Evolutionary conservation across 2,888 invertebrate genomes (phyloP), one percentile per base, ranked within the genome.

Genomic region (Tineola bisselliella): DNA sequence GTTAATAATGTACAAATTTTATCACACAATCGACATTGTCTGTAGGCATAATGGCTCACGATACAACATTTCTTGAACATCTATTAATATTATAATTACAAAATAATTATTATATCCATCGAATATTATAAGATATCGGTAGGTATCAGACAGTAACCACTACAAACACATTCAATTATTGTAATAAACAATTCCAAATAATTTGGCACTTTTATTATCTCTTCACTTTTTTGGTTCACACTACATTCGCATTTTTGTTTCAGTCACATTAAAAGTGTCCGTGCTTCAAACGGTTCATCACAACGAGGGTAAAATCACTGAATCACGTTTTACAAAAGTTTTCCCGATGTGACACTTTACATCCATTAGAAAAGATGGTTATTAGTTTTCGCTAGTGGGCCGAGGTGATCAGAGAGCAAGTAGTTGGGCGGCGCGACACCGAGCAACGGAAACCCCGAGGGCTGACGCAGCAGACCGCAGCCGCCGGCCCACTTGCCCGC

Each of bases 301-400:
- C 54, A 54, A 54, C 54, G 54, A 54, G 54, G 54, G 25, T 25
- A 54, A 54, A 54, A 54, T 54, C 54, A 54, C 54, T 54, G 18
- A 11, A 48, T 48, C 18, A 48, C 15, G 38, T 54, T 54, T 54
- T 54, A n/a, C 54, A 25, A 54, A 54, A 12, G 25, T 54, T 25
- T 54, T 54, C 54, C 25, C 54, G 54, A 18, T 15, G 33, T 58
- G 58, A 58, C 33, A 6, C 17, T 58, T 69, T 75, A 74, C 73
- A 70, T 75, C 78, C 76, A 87, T 89, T 90, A 90, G 83, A 90
- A 90, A 75, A 90, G 84, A 78, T 90, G 90, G 77, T 90, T 90
- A 75, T 90, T 90, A 66, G 89, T 81, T 72, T 88, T 87, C 61
- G 89, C 84, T 63, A 89, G 84, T 13, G 89, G 88, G 65, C 90